A percentile compares a stretch with the other conserved stretches of the same genome.
These are phyloP conservation scores for Pygocentrus nattereri DNA, from an alignment of 2,797 vertebrate species.

Conservation along the genomic window DNA sequence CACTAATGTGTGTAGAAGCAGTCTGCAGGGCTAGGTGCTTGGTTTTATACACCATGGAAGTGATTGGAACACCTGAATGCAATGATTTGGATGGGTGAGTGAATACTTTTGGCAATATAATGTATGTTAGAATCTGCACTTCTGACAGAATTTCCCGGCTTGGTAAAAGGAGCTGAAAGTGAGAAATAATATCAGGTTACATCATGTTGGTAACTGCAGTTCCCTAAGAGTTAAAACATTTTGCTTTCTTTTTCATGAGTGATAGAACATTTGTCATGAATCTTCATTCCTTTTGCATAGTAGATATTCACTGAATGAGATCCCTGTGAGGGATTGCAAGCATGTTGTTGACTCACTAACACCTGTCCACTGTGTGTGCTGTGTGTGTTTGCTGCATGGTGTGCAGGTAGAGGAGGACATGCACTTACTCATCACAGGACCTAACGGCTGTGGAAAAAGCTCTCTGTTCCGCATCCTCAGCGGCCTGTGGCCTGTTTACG, in stretches of 20 bases:
- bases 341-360: not conserved
- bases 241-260: not conserved
- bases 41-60: no score
- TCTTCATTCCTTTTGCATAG: not conserved
- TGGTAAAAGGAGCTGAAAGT: no score
- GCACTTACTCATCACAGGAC: constrained; percentile 90
- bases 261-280: not conserved
- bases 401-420: constrained; percentile 85
- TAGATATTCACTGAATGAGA: not conserved
- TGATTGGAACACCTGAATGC: no score
- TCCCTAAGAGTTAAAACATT: not conserved
- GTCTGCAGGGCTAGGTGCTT: no score
- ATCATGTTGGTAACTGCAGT: no score
- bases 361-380: not conserved
- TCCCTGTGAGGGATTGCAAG: not conserved
- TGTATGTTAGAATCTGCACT: no score
- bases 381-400: not conserved
- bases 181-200: no score
- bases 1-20: no score
- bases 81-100: no score
- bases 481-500: constrained; percentile 88
- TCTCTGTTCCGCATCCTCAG: constrained; percentile 89
- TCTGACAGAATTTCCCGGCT: no score
- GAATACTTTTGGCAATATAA: no score
- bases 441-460: constrained; percentile 90